A percentile compares a stretch with the other conserved stretches of the same genome.
These are phyloP conservation scores for Himalopsyche phryganea DNA, from an alignment of 1,140 invertebrate genomes.

Conservation along the genomic window DNA sequence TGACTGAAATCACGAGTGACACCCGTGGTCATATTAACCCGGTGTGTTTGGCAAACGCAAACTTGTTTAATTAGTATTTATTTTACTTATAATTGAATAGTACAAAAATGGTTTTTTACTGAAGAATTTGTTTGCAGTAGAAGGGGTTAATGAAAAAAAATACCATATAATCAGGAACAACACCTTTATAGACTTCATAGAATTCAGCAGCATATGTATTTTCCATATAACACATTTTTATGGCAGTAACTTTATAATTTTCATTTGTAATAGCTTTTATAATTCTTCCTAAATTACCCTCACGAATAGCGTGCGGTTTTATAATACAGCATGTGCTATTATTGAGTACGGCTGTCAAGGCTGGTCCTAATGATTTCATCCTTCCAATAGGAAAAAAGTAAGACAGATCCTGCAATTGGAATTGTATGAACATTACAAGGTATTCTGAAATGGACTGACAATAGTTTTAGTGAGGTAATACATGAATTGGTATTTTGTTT, in stretches of 20 bases:
- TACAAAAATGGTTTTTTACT: too few species aligned
- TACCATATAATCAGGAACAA: conserved; percentile 78
- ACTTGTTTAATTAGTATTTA: too few species aligned
- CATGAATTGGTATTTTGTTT: too few species aligned
- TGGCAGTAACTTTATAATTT: conserved; percentile 73
- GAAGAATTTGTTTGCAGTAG: too few species aligned
- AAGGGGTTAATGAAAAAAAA: too few species aligned
- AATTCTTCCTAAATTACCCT: conserved; percentile 68
- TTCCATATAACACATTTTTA: conserved; percentile 77
- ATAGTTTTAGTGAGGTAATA: too few species aligned
- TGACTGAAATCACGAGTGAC: too few species aligned
- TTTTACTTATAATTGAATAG: too few species aligned
- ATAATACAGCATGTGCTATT: conserved; percentile 83
- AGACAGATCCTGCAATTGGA: conserved; percentile 54
- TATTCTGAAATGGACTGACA: too few species aligned
- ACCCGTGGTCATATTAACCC: too few species aligned
- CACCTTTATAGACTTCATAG: conserved; percentile 90
- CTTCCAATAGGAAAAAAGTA: conserved; percentile 65
- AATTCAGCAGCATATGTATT: conserved; percentile 84
- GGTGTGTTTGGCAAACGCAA: too few species aligned
- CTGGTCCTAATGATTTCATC: conserved; percentile 44
- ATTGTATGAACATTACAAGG: background rate
- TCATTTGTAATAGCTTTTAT: conserved; percentile 70
- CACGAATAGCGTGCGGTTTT: conserved; percentile 85
- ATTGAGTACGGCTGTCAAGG: conserved; percentile 57